Evolutionary conservation across 1,140 invertebrate species (phyloP), one percentile per base, ranked within the genome.

Genomic region (Tetramorium simillimum): DNA sequence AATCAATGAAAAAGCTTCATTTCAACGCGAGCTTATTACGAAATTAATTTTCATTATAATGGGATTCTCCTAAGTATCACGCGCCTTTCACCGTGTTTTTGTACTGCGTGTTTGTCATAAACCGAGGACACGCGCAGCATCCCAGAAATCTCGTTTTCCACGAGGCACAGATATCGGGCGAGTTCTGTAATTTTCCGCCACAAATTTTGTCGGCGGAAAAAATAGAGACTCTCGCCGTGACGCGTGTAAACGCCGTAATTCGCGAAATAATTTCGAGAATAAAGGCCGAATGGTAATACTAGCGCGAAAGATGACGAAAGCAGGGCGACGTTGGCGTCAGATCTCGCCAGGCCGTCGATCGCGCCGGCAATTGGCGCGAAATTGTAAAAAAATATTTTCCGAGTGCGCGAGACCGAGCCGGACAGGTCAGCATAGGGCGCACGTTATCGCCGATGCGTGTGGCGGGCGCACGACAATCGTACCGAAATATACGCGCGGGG

Each of bases 1-100:
- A 73, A 82, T 62, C 77, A 63, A 84, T 84, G 80, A 84, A 84
- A 84, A 84, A 84, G 80, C 80, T 82, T 82, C 80, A 84, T 84
- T 84, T 84, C 53, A 73, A 84, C 80, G 40, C 24, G 80, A 75
- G 69, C 80, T 84, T 84, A 84, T 84, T 84, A 75, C 80, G 69
- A 84, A 84, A 84, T 84, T 84, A 84, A 84, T 84, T 84, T 84
- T 75, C 69, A 53, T 75, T 75, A 75, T 84, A 60, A 84, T 37
- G 80, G 24, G 46, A 69, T 53, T 70, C 43, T 67, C n/a, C 28
- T 21, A 70, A 53, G 77, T 65, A 78, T 43, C 40, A 21, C n/a
- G 33, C 77, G 33, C 14, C 63, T 24, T 70, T 78, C 37, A 14
- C 21, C 40, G n/a, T 53, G 6, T 12, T 33, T 78, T 78, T 62